A percentile compares a stretch with the other conserved stretches of the same genome.
Evolutionary conservation across 2,797 vertebrate species (phyloP).

Genomic region (Phrynocephalus forsythii): DNA sequence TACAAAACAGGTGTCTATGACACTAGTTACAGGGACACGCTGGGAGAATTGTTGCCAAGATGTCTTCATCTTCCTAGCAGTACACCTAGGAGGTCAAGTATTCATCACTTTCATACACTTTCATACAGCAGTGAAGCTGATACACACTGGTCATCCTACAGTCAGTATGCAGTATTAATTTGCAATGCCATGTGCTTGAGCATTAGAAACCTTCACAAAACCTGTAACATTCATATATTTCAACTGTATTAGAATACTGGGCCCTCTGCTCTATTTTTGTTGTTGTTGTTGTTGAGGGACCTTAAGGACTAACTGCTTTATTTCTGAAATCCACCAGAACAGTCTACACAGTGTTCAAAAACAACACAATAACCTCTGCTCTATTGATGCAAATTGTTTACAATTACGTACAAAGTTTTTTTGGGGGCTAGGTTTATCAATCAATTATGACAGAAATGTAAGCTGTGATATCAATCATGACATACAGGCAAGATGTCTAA

Average conservation of each 20-base stretch:
- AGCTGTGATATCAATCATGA: neutral
- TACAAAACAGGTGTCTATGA: conserved; percentile 60
- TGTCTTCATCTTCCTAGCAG: conserved; percentile 33
- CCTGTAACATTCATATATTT: neutral
- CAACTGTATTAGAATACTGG: neutral
- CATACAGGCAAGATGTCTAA: neutral
- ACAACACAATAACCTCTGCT: no score
- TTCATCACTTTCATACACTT: neutral
- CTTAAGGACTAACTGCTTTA: no score
- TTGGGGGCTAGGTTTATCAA: neutral
- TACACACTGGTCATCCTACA: neutral
- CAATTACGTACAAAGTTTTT: neutral
- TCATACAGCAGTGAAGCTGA: neutral
- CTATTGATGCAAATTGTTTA: no score
- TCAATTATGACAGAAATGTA: neutral
- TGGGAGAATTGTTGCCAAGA: conserved; percentile 56
- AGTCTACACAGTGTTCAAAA: no score
- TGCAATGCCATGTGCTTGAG: neutral
- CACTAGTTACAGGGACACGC: conserved; percentile 46
- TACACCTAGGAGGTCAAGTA: conserved; percentile 48
- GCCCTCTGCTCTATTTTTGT: neutral
- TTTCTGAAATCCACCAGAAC: no score
- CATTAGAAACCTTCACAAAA: neutral
- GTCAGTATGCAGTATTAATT: neutral
- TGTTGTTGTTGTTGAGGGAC: no score